Evolutionary conservation across 2,797 vertebrate genomes (phyloP).

Genomic region (Pogoniulus pusillus): DNA sequence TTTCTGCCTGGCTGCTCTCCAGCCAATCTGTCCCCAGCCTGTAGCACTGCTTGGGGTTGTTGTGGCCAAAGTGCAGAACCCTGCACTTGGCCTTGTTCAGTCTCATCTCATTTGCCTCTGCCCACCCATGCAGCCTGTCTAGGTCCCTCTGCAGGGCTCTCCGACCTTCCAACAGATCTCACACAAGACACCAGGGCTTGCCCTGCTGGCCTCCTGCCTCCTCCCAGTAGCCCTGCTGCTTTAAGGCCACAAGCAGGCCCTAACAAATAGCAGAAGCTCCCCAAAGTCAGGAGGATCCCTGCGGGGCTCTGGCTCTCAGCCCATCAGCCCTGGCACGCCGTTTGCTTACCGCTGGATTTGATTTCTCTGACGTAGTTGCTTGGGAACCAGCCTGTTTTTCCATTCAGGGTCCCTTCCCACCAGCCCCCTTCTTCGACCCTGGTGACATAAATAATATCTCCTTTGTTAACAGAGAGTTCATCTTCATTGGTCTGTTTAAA

Average conservation of each 20-base stretch:
- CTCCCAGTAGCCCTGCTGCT: slow-evolving; percentile 7
- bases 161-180: no score
- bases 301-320: not conserved
- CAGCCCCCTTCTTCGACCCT: slow-evolving; percentile 97
- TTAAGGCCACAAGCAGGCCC: not conserved
- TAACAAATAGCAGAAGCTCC: slow-evolving; percentile 40
- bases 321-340: slow-evolving; percentile 21
- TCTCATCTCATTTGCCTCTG: no score
- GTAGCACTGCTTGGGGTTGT: no score
- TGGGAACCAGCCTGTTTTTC: slow-evolving; percentile 97
- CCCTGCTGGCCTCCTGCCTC: not conserved
- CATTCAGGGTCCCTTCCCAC: slow-evolving; percentile 94
- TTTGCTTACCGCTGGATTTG: slow-evolving; percentile 91
- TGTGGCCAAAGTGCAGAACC: no score
- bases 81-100: no score
- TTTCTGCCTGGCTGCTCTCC: no score
- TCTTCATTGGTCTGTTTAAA: slow-evolving; percentile 99
- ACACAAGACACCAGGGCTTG: not conserved
- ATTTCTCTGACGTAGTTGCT: slow-evolving; percentile 98
- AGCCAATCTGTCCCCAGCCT: no score
- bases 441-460: slow-evolving; percentile 92
- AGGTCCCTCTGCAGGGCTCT: no score
- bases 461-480: slow-evolving; percentile 94
- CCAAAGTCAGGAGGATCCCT: not conserved
- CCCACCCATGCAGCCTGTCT: no score